Evolutionary conservation across 2,888 invertebrate species (phyloP).

Genomic region (Drosophila fulvimacula): DNA sequence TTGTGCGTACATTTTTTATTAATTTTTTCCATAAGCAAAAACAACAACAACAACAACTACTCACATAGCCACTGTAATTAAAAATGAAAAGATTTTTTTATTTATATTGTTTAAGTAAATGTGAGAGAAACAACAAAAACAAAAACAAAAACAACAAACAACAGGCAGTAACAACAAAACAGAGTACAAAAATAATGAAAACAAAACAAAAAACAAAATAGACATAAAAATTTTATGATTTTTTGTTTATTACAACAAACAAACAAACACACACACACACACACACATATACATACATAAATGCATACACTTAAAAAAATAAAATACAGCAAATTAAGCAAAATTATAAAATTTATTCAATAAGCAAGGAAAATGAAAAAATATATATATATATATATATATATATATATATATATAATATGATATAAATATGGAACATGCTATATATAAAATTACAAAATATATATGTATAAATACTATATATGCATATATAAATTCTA

Average conservation of each 20-base stretch:
- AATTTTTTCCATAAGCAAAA: conserved; percentile 39
- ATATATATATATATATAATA: conserved; percentile 24
- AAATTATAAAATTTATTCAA: conserved; percentile 26
- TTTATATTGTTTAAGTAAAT: conserved; percentile 57
- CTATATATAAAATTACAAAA: conserved; percentile 27
- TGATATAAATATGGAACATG: conserved; percentile 48
- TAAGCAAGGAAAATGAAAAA: conserved; percentile 23
- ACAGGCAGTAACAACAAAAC: conserved; percentile 69
- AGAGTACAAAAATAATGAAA: conserved; percentile 54
- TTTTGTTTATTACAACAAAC: conserved; percentile 57
- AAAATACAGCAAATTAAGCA: conserved; percentile 41
- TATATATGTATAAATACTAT: conserved; percentile 11
- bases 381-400: conserved; percentile 9
- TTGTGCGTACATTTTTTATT: conserved; percentile 29
- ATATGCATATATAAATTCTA: conserved; percentile 16
- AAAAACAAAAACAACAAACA: conserved; percentile 42
- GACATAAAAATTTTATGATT: conserved; percentile 68
- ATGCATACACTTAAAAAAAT: conserved; percentile 22
- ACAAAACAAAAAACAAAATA: conserved; percentile 57
- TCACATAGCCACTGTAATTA: conserved; percentile 68
- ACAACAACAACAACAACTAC: conserved; percentile 28
- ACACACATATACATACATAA: conserved; percentile 33
- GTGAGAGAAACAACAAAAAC: conserved; percentile 29
- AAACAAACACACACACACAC: conserved; percentile 30
- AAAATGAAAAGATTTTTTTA: conserved; percentile 46